Evolutionary conservation across 37 sponge, comb jelly and placozoan genomes (phyloP), one percentile per base, ranked within the genome.

Genomic region (Mnemiopsis leidyi): DNA sequence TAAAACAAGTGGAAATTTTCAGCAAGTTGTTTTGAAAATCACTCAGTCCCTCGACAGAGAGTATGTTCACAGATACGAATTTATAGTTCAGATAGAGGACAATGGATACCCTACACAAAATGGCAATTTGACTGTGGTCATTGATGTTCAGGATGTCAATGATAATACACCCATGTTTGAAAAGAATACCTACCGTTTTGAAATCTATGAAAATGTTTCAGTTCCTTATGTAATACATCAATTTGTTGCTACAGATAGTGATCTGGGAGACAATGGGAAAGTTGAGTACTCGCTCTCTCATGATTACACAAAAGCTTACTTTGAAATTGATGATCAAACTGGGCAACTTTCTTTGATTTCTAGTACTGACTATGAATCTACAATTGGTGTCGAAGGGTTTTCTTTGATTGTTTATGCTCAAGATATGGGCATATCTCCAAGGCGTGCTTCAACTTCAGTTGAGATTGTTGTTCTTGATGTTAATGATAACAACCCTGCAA

Each of bases 401-500:
- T 39, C 90, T 23, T 39, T 85, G 9, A 85, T n/a, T 39, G 48
- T 85, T 1, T n/a, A n/a, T 36, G 90, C 35, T 29, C 61, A 38
- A 36, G 90, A 85, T 25, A 85, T 40, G 90, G 90, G 90, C 21
- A 18, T 32, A 21, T 37, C 90, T 40, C 48, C 32, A 39, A 18
- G 40, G 2, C 23, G 1, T 2, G 36, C 36, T 40, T 3, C 23
- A 5, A 85, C 36, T 35, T 35, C 33, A 23, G 33, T 85, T 39
- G 40, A 40, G 30, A 23, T 85, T 23, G 23, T 85, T 38, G 61
- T 85, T 13, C 32, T 1, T 21, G 90, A 85, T 85, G 90, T 40
- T 13, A 85, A 85, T 85, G 90, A 85, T 39, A 85, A 85, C 61
- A 32, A 18, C 90, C 90, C 90, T 23, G 9, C 36, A 32, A 77